Conservation (phyloP, 2,888 invertebrate genomes). For the Heteromurus nitidus region DNA sequence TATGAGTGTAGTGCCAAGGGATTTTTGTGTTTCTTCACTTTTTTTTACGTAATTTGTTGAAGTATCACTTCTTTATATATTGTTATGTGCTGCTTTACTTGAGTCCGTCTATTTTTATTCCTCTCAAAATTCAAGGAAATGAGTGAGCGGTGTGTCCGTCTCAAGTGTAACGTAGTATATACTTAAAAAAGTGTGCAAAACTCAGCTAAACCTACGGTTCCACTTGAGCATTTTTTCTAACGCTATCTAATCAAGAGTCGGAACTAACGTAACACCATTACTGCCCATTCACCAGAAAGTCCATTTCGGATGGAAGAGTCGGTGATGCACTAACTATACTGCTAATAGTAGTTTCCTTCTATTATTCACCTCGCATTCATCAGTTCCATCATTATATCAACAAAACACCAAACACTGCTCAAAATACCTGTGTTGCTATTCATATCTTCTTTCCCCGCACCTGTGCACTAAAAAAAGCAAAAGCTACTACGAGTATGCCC, state of each 20-base stretch:
- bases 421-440: neutral
- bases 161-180: no score
- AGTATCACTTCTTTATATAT: no score
- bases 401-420: constrained; percentile 21
- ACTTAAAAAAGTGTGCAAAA: no score
- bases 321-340: constrained; percentile 42
- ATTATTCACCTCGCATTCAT: constrained; percentile 33
- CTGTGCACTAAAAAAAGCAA: neutral
- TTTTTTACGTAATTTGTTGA: no score
- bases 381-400: constrained; percentile 29
- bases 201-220: constrained; percentile 10
- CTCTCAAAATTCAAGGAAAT: no score
- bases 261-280: constrained; percentile 8
- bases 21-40: constrained; percentile 1
- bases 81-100: no score
- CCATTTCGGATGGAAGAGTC: constrained; percentile 20
- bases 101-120: no score
- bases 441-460: neutral
- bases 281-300: constrained; percentile 38
- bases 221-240: constrained; percentile 16
- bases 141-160: no score
- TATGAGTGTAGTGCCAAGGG: constrained; percentile 32
- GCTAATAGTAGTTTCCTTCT: constrained; percentile 36
- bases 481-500: neutral
- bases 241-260: constrained; percentile 30